These are phyloP conservation scores for Brenthis hecate DNA, from an alignment of 2,888 invertebrate genomes.

Conservation along the genomic window DNA sequence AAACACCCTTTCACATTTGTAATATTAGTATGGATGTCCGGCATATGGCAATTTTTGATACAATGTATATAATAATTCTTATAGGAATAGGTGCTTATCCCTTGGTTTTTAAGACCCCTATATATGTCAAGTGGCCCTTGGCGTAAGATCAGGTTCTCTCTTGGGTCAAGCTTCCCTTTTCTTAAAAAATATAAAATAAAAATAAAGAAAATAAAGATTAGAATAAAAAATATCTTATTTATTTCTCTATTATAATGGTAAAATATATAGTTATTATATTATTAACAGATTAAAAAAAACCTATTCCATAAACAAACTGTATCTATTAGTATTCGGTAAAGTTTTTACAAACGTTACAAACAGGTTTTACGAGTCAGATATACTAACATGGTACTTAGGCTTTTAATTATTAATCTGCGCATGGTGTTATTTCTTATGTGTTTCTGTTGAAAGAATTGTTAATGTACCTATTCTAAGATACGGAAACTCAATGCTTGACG, in stretches of 20 bases:
- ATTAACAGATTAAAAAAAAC: too few species aligned
- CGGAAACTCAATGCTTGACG: constrained; percentile 30
- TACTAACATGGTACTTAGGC: too few species aligned
- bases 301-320: too few species aligned
- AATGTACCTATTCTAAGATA: constrained; percentile 20
- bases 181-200: too few species aligned
- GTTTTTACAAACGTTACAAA: too few species aligned
- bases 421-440: constrained; percentile 12
- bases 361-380: too few species aligned
- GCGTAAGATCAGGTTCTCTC: not conserved
- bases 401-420: constrained; percentile 11
- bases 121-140: constrained; percentile 6
- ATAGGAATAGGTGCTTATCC: not conserved
- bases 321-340: too few species aligned
- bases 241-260: too few species aligned
- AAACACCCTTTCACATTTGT: too few species aligned
- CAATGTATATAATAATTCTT: not conserved
- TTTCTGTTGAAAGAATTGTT: constrained; percentile 23
- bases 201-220: not conserved
- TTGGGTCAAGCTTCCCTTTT: not conserved
- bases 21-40: too few species aligned
- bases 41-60: too few species aligned
- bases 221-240: not conserved
- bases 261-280: too few species aligned
- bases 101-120: not conserved